Evolutionary conservation across 2,797 vertebrate genomes (phyloP), one percentile per base, ranked within the genome.

Genomic region (Botia almorhae): DNA sequence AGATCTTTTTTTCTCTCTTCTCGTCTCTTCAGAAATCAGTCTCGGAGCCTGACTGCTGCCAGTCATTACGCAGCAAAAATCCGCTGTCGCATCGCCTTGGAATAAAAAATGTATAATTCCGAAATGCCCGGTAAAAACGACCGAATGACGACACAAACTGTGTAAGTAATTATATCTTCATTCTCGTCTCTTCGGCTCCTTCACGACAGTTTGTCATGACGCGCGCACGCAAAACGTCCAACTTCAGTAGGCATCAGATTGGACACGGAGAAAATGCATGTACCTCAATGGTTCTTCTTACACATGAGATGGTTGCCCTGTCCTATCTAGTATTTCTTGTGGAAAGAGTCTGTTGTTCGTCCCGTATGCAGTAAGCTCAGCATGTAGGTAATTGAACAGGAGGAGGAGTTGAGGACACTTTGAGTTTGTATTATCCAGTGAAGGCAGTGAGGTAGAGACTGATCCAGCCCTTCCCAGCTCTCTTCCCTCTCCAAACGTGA

Each of bases 401-500:
- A 95, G 93, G 93, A 93, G 91, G 92, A 91, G 89, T 88, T 91
- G 89, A 88, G 82, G 91, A 85, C 86, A 90, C 90, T 90, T 89
- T 91, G 85, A 90, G 92, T 92, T 91, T 92, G 92, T 92, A 92
- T 93, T 91, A 92, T 64, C 90, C 90, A 90, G 90, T 91, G 88
- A 85, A 89, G 91, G 91, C 81, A 88, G 83, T 87, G 87, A 72
- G 88, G 85, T 85, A 84, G 69, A n/a, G 56, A 69, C 74, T 86
- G 61, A 64, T 73, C 67, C 65, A 74, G 76, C 82, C 82, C 90
- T 89, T 88, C 83, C 85, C 88, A 85, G 87, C 90, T 91, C 87
- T 93, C 95, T 92, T 94, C 93, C 92, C 94, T 96, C 93, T 93
- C 93, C 89, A 91, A 87, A 82, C 92, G 92, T 91, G 92, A 91